Evolutionary conservation across 2,888 invertebrate species (phyloP).

Genomic region (Hyppa rectilinea): DNA sequence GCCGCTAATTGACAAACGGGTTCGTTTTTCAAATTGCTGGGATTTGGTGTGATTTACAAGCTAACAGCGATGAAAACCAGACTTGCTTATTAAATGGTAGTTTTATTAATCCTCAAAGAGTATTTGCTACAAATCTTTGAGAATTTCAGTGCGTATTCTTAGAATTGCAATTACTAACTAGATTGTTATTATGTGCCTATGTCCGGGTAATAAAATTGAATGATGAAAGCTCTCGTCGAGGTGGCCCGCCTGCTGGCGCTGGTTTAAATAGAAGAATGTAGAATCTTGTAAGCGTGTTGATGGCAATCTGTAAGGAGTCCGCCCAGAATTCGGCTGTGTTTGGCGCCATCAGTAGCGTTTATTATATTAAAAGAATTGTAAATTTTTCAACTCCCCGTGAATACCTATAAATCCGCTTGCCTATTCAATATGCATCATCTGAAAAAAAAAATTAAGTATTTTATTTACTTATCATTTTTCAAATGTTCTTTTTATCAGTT

Average conservation of each 20-base stretch:
- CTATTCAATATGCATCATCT: neutral
- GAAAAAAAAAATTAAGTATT: too few species aligned
- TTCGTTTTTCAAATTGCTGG: constrained; percentile 71
- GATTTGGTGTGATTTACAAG: constrained; percentile 27
- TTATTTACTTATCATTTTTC: too few species aligned
- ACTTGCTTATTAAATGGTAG: neutral
- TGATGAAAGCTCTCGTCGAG: neutral
- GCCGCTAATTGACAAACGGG: constrained; percentile 72
- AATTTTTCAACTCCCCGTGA: too few species aligned
- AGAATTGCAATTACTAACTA: neutral
- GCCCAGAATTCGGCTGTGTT: too few species aligned
- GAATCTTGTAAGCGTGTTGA: too few species aligned
- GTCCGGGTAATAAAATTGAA: neutral
- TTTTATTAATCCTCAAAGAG: neutral
- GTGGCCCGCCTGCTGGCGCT: neutral
- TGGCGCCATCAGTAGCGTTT: too few species aligned
- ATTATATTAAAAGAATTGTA: neutral
- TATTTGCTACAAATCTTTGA: neutral
- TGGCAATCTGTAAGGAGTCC: too few species aligned
- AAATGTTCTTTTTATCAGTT: too few species aligned
- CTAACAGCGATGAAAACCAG: constrained; percentile 3
- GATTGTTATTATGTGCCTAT: neutral
- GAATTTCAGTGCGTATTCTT: neutral
- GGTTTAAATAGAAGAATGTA: too few species aligned
- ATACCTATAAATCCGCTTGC: too few species aligned